Evolutionary conservation across 1,140 invertebrate species (phyloP).

Genomic region (Zaprionus camerounensis): DNA sequence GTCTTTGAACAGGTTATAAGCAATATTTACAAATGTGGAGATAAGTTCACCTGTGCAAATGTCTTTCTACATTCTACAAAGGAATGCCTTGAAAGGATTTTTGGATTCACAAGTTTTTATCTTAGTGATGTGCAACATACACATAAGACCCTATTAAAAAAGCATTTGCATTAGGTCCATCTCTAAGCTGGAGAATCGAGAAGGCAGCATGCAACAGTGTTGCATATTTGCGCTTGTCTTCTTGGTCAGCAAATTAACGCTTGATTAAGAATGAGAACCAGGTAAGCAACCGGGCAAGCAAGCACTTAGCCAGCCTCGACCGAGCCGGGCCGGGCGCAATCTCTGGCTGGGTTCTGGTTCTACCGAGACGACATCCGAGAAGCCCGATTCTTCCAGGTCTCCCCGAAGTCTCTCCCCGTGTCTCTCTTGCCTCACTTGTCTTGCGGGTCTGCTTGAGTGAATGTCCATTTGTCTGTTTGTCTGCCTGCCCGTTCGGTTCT

Average conservation of each 20-base stretch:
- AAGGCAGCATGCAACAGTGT: constrained; percentile 35
- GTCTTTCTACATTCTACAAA: not conserved
- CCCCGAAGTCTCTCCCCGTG: too few species aligned
- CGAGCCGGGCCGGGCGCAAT: not conserved
- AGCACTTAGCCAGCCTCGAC: constrained; percentile 38
- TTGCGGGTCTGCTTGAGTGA: constrained; percentile 5
- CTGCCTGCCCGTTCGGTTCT: not conserved
- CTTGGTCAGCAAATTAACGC: constrained; percentile 68
- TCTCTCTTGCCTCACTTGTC: not conserved
- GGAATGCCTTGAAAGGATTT: not conserved
- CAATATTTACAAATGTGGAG: not conserved
- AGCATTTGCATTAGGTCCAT: constrained; percentile 5
- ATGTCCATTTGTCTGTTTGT: constrained; percentile 21
- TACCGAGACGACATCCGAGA: constrained; percentile 3
- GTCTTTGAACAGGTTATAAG: not conserved
- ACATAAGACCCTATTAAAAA: constrained; percentile 1
- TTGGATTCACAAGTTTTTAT: not conserved
- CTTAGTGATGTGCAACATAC: not conserved
- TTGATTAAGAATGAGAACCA: constrained; percentile 61
- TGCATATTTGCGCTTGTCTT: constrained; percentile 59
- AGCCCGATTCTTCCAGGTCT: not conserved
- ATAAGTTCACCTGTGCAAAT: not conserved
- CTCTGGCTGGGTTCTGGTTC: constrained; percentile 26
- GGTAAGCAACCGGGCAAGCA: constrained; percentile 33
- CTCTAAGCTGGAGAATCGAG: constrained; percentile 10